Evolutionary conservation across 2,113 vertebrate species (phyloP).

Genomic region (Acrocephalus kingi): DNA sequence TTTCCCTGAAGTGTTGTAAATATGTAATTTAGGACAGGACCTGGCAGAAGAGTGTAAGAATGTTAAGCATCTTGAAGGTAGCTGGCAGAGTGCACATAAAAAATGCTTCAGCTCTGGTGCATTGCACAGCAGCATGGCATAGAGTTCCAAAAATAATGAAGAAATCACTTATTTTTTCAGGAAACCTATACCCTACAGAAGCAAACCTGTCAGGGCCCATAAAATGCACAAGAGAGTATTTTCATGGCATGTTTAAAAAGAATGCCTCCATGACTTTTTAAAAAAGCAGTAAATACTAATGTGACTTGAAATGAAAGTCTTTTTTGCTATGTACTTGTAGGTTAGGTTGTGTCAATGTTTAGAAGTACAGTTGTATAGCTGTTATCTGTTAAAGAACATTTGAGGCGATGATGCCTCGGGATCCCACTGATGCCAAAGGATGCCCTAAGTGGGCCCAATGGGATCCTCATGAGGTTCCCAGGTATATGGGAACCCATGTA

Average conservation of each 20-base stretch:
- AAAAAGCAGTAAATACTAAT: background rate
- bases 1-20: background rate
- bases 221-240: background rate
- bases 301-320: background rate
- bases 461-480: background rate
- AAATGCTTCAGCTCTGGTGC: background rate
- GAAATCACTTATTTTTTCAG: background rate
- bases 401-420: background rate
- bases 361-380: background rate
- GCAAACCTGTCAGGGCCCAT: background rate
- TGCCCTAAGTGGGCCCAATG: background rate
- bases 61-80: background rate
- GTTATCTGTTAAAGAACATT: background rate
- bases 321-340: background rate
- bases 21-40: background rate
- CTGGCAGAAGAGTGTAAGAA: background rate
- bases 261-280: background rate
- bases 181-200: background rate
- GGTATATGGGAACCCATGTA: background rate
- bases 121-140: background rate
- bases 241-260: background rate
- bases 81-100: background rate
- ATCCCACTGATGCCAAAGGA: background rate
- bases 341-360: background rate
- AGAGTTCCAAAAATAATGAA: background rate